These are phyloP conservation scores for Rhopalosiphum nymphaeae DNA, from an alignment of 2,888 invertebrate genomes.

Conservation along the genomic window DNA sequence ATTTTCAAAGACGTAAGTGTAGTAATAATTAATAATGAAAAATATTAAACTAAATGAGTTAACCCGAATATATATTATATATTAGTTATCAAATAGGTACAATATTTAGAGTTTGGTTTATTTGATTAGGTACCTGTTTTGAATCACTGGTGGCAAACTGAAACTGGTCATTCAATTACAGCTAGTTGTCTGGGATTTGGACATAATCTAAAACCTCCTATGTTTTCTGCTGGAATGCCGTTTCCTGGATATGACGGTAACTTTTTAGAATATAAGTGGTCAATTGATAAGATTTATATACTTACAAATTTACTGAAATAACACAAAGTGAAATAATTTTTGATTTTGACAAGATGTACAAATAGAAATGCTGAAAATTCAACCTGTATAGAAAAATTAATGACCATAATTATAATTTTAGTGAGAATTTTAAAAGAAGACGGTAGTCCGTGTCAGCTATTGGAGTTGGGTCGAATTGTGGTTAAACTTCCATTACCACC, in stretches of 20 bases:
- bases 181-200: slow-evolving; percentile 85
- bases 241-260: slow-evolving; percentile 90
- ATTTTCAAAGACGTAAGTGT: no score
- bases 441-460: slow-evolving; percentile 77
- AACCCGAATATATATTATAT: neutral
- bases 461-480: slow-evolving; percentile 87
- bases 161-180: slow-evolving; percentile 91
- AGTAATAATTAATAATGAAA: no score
- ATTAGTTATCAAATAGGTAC: neutral
- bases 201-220: slow-evolving; percentile 79
- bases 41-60: no score
- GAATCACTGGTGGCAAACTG: slow-evolving; percentile 99
- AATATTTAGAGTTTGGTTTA: neutral
- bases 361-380: slow-evolving; percentile 76
- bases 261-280: slow-evolving; percentile 68
- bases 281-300: neutral
- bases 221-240: slow-evolving; percentile 85
- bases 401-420: slow-evolving; percentile 69
- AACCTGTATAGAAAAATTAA: no score
- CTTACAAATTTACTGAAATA: neutral
- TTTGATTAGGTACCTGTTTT: slow-evolving; percentile 76
- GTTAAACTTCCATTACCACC: slow-evolving; percentile 90
- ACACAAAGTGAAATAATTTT: neutral
- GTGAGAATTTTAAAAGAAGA: slow-evolving; percentile 79
- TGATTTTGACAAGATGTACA: neutral